Base-by-base conservation (phyloP, 2,113 vertebrate genomes). In the Oncorhynchus mykiss region DNA sequence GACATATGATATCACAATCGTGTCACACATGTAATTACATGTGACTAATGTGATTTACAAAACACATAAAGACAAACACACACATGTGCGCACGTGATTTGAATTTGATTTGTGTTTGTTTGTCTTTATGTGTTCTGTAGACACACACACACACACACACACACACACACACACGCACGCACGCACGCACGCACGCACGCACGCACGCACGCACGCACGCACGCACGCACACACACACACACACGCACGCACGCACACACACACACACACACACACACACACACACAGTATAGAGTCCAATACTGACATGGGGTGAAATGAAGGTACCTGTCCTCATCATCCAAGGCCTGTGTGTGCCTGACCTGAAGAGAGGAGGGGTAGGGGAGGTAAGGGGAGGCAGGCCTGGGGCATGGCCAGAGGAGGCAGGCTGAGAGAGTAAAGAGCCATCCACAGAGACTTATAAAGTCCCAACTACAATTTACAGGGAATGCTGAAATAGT, bases 391-490 rank as follows among this genome's bases (percentile, higher is more conserved):
- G 14, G 49, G 49, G 14, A 9, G 49, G 49, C 3, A 66, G 74
- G 86, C 85, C 81, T 29, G 64, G 84, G 86, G 84, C 86, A 65
- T 8, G 88, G 82, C 86, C 86, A 70, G 60, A 0, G 86, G 87
- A 84, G 85, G 82, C 54, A 18, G 82, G 67, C 81, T 54, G 71
- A 69, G 73, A 5, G 67, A 82, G 81, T 72, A 48, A 54, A 75
- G 76, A 57, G 64, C 64, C 64, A 83, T 85, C 86, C 81, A 2
- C 79, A 0, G 80, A 90, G 86, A 85, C 85, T 82, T 86, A 87
- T 88, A 85, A 89, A 85, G 83, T 82, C 84, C 80, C 54, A 0
- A 73, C 49, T 67, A 88, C 85, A 88, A 88, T 89, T 88, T 88
- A 86, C 80, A 79, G 87, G 80, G 69, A 22, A 69, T 84, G 83